Conservation (phyloP, 1,140 invertebrate genomes). For the Eueides isabella region DNA sequence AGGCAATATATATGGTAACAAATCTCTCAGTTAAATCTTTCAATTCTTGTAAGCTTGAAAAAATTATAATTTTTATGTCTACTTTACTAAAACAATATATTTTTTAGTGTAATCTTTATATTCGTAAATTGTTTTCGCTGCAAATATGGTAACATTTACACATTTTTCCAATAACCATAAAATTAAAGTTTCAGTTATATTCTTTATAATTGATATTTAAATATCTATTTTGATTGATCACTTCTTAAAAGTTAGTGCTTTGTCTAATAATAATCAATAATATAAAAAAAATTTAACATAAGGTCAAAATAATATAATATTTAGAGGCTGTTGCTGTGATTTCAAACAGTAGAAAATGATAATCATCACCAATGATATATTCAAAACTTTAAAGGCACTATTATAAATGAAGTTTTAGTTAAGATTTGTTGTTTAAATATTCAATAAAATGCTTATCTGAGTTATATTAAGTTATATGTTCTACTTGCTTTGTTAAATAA, state of each 20-base stretch:
- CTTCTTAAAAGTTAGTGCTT: neutral
- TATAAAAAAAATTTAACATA: neutral
- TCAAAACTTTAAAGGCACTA: too few relatives aligned
- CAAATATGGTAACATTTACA: neutral
- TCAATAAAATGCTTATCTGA: too few relatives aligned
- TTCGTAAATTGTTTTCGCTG: neutral
- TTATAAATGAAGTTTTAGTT: too few relatives aligned
- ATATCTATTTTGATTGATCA: neutral
- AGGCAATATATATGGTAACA: neutral
- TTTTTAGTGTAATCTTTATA: neutral
- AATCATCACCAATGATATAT: neutral
- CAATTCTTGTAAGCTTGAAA: neutral
- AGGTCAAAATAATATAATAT: neutral
- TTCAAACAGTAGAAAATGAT: neutral
- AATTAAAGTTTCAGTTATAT: neutral
- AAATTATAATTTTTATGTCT: neutral
- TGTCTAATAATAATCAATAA: neutral
- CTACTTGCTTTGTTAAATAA: too few relatives aligned
- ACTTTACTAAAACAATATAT: neutral
- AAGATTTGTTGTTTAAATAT: too few relatives aligned
- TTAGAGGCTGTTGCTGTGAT: slow-evolving; percentile 8
- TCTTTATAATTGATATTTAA: neutral
- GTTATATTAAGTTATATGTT: too few relatives aligned
- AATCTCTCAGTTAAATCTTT: neutral
- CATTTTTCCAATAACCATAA: neutral